These are phyloP conservation scores for Trissolcus basalis DNA, from an alignment of 1,140 invertebrate genomes.

Conservation along the genomic window DNA sequence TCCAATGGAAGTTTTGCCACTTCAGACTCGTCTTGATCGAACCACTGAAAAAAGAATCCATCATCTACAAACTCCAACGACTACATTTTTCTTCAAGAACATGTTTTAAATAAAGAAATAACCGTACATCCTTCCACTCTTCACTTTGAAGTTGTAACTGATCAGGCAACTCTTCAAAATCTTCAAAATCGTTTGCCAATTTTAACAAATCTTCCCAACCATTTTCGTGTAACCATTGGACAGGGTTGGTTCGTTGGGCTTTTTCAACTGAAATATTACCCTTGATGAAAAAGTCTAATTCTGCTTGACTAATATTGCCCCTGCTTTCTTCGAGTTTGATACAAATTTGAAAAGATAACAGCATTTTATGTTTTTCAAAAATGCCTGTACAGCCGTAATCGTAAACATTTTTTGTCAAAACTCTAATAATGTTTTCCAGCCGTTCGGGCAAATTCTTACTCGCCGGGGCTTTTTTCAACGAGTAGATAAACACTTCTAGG, in stretches of 20 bases:
- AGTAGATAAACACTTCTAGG: conserved; percentile 86
- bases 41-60: conserved; percentile 29
- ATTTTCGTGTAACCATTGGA: neutral
- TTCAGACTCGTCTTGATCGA: conserved; percentile 19
- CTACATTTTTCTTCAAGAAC: neutral
- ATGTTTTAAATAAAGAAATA: neutral
- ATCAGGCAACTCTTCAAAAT: neutral
- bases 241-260: neutral
- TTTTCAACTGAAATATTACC: neutral
- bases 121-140: neutral
- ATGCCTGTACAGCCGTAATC: neutral
- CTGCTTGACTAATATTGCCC: neutral
- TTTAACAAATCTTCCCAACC: neutral
- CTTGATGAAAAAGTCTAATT: neutral
- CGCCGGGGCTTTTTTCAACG: conserved; percentile 86
- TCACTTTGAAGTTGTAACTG: neutral
- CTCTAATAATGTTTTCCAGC: conserved; percentile 85
- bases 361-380: neutral
- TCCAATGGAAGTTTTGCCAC: neutral
- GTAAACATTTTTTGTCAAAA: neutral
- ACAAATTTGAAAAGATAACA: neutral
- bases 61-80: neutral
- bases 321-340: neutral
- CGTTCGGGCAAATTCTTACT: conserved; percentile 83
- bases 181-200: neutral